These are phyloP conservation scores for Neuroterus valhalla DNA, from an alignment of 1,140 invertebrate genomes.

Conservation along the genomic window DNA sequence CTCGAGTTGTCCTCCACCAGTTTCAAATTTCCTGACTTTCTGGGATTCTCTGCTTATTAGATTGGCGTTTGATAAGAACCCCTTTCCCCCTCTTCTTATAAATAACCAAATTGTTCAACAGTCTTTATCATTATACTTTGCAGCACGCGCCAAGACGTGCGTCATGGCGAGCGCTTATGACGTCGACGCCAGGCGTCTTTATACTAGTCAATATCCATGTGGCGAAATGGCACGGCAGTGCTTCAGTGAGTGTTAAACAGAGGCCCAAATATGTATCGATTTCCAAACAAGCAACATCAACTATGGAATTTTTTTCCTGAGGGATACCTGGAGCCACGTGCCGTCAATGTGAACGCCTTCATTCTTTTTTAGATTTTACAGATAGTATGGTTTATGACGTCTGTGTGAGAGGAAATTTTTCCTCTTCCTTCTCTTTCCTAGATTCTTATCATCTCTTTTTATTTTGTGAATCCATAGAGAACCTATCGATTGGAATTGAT, in stretches of 20 bases:
- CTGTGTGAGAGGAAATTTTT: no score
- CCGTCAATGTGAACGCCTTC: no score
- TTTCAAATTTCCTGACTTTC: neutral
- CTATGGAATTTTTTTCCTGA: constrained; percentile 3
- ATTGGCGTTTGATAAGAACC: neutral
- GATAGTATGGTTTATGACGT: no score
- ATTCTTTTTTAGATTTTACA: no score
- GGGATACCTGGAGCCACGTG: neutral
- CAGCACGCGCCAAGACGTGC: constrained; percentile 38
- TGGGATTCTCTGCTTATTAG: neutral
- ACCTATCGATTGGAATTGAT: no score
- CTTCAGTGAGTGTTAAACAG: constrained; percentile 6
- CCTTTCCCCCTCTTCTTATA: neutral
- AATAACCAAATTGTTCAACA: neutral
- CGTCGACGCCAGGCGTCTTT: constrained; percentile 35
- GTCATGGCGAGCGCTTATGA: constrained; percentile 40
- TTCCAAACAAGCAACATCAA: neutral
- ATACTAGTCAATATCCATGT: neutral
- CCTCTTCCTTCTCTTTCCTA: no score
- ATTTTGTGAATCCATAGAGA: no score
- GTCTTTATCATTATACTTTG: neutral
- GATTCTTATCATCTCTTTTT: no score
- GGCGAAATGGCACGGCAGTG: constrained; percentile 1
- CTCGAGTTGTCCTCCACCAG: no score
- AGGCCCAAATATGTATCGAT: constrained; percentile 5